Base-by-base conservation (phyloP, 2,797 vertebrate species). In the Protosalanx chinensis region DNA sequence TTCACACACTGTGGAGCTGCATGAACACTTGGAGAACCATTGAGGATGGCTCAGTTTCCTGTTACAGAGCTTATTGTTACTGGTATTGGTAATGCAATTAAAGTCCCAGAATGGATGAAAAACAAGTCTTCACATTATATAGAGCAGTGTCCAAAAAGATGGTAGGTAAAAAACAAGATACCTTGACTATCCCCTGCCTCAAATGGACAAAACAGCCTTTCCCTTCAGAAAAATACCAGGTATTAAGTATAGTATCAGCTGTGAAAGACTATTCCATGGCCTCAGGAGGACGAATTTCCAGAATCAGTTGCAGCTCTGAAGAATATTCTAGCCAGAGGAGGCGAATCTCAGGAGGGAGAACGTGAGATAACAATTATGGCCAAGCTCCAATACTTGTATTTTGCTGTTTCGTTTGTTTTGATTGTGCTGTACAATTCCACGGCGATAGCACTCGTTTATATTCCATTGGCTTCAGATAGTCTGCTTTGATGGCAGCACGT, bases 391-490 rank as follows among this genome's bases (percentile, higher is more conserved):
- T 73, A 81, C 83, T 82, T 69, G 18, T 30, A 6, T 13, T 49
- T 63, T 13, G 16, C 27, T 30, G 49, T 51, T 30, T 15, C 8
- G n/a, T 18, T 53, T 3, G 18, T 16, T 30, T 27, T 18, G 37
- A 18, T 4, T 46, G 33, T 51, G 66, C 32, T 46, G 32, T 72
- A n/a, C 65, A 51, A 70, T 74, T 74, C 49, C 61, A 57, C 41
- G 68, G 51, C 37, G 37, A 76, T 78, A 6, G 67, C 30, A 65
- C 72, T 46, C 60, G 62, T 79, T 75, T 73, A 79, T 76, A 74
- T 71, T 77, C 77, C 60, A 51, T 79, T 79, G 72, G 67, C 56
- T 68, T 23, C 10, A 53, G 73, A 76, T 56, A 66, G 72, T 77
- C 68, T 64, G 71, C 70, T 79, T 68, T 41, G 72, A 73, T 71